These are phyloP conservation scores for Leptopterna dolabrata DNA, from an alignment of 2,888 invertebrate genomes.

Conservation along the genomic window DNA sequence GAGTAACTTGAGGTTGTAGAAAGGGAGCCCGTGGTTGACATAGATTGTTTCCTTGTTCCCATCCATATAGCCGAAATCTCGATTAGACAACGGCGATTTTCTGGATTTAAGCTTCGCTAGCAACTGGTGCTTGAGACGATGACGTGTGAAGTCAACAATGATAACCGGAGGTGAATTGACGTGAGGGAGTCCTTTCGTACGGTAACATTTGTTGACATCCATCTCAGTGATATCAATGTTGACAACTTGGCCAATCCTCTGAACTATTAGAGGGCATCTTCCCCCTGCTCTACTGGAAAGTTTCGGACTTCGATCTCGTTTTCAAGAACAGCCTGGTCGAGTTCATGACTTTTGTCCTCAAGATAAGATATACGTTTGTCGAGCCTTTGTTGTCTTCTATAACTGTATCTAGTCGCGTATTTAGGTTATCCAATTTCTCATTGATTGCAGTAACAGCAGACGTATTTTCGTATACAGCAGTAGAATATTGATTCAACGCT, in stretches of 20 bases:
- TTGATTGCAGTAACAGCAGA: background rate
- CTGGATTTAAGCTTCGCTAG: no score
- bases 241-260: background rate
- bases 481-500: background rate
- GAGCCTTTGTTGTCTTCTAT: background rate
- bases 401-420: background rate
- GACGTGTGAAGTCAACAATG: background rate
- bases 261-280: background rate
- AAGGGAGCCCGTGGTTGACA: slow-evolving; percentile 1
- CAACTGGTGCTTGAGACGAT: background rate
- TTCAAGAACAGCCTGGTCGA: background rate
- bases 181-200: background rate
- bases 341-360: background rate
- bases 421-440: background rate
- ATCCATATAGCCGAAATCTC: background rate
- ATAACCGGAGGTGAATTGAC: background rate
- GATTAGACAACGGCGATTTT: background rate
- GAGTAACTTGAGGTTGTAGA: background rate
- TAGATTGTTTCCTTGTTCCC: background rate
- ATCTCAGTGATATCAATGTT: background rate
- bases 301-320: background rate
- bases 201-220: background rate
- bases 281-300: background rate
- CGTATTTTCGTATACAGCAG: background rate
- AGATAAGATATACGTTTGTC: background rate